Base-by-base conservation (phyloP, 2,113 vertebrate genomes). In the Tachysurus vachellii region DNA sequence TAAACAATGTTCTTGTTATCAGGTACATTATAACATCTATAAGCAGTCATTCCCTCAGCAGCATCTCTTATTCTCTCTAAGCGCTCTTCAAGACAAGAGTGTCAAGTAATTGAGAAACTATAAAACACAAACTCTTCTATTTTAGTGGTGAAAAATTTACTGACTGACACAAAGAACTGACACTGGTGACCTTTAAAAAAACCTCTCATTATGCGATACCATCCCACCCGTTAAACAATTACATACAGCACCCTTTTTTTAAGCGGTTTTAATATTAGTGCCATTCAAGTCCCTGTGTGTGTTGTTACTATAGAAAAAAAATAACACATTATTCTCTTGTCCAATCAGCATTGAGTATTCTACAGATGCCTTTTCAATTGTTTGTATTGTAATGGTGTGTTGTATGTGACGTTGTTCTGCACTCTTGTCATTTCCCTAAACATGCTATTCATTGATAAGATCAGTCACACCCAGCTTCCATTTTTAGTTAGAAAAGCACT, bases 401-500 rank as follows among this genome's bases (percentile, higher is more conserved):
- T 28, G 13, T 28, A 14, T 86, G 16, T 75, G 6, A 59, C 12
- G 4, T 31, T 54, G 54, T 82, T 85, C 42, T 80, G 59, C 23
- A 71, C 50, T 83, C n/a, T 12, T 66, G 82, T 64, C 82, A 82
- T 82, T 82, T 86, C 21, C 87, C 26, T 50, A 82, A 83, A 84
- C 83, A 88, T 82, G 61, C 13, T 70, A 54, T 68, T 44, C 83
- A 88, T 44, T 79, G 62, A 66, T 80, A 64, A 76, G 57, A 86
- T 88, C 82, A 76, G 70, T 61, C 59, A 85, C 85, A 81, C 86
- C 82, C 75, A 62, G 36, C 28, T 68, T 87, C 66, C 44, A 53
- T 86, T 76, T 81, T 44, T 73, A 85, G 2, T 84, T 62, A 62
- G 26, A 83, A 71, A 86, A 68, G 53, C 64, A 80, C 31, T 88